These are phyloP conservation scores for Pegea sp. DNA, from an alignment of 23 tunicate genomes.

Conservation along the genomic window DNA sequence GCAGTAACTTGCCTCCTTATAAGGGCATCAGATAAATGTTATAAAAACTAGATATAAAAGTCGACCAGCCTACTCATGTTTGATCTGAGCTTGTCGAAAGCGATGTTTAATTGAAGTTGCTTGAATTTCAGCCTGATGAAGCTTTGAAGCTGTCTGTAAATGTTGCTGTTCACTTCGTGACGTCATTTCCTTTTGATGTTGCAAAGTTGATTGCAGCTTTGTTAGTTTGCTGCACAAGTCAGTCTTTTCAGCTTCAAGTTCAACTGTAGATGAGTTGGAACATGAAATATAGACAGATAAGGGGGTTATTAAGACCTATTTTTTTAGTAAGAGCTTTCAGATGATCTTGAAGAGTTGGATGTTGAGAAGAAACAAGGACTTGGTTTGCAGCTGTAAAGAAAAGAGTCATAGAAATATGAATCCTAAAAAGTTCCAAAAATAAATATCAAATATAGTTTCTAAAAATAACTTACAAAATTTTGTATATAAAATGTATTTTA, in stretches of 20 bases:
- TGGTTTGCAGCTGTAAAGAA: no score
- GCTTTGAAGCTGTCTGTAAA: slow-evolving; percentile 8
- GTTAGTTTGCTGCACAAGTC: slow-evolving; percentile 23
- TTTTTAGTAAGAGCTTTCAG: slow-evolving; percentile 7
- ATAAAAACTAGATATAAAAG: background rate
- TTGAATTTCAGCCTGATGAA: slow-evolving; percentile 29
- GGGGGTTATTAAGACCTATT: slow-evolving; percentile 5
- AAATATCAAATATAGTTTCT: no score
- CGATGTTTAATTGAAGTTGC: slow-evolving; percentile 14
- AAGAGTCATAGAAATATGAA: no score
- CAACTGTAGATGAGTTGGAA: no score
- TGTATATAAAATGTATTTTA: no score
- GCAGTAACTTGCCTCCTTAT: slow-evolving; percentile 23
- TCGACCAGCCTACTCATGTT: background rate
- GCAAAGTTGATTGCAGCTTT: slow-evolving; percentile 21
- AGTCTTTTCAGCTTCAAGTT: slow-evolving; percentile 23
- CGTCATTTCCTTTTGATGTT: slow-evolving; percentile 17
- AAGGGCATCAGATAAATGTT: background rate
- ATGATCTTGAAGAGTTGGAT: slow-evolving; percentile 11
- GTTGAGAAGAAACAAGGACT: slow-evolving; percentile 3
- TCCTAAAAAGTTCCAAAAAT: no score
- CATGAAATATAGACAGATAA: slow-evolving; percentile 4
- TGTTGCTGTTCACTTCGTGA: no score
- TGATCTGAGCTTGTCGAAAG: slow-evolving; percentile 8
- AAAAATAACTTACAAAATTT: no score